Base-by-base conservation (phyloP, 2,888 invertebrate species). In the Thereva unica region DNA sequence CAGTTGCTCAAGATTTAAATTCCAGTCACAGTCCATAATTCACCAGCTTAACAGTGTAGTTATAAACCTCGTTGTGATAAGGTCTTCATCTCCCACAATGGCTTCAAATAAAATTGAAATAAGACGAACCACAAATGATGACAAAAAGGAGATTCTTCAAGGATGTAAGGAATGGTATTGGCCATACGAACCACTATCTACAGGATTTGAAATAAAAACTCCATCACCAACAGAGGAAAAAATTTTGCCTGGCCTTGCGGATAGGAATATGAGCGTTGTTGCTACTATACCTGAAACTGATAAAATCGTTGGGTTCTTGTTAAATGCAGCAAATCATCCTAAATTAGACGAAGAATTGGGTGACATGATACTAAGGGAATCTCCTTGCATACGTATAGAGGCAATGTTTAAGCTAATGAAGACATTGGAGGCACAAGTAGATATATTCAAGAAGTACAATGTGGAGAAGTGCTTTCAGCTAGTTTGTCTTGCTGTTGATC, bases 121-220 rank as follows among this genome's bases (percentile, higher is more conserved):
- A 23, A 23, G 23, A 23, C 23, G 23, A 23, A 23, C 23, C 23
- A 23, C 23, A 23, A 23, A 23, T 23, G 23, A 23, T 23, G 23
- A 23, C 2, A 23, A 2, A 23, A 23, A 23, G 2, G 23, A 23
- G 2, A 23, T 23, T 23, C 23, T 23, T 23, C 23, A 6, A 55
- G 68, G 71, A 45, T 66, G 72, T 42, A 64, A 70, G n/a, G 56
- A 64, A 8, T 54, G 68, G 67, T 73, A 69, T 55, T 73, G 70
- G 53, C 70, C 70, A 40, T 67, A 73, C 12, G 72, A 73, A 37
- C 69, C 72, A 44, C 65, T 72, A 10, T 69, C 72, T 10, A 42
- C 59, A 23, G 70, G 71, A 8, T 68, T 68, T 66, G 47, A 67
- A 23, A 67, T 67, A 23, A 66, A 65, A 44, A 52, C 40, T 7